Percentiles rank a stretch among this genome's conserved stretches.
These are phyloP conservation scores for Lytechinus pictus DNA, from an alignment of 35 echinoderm and acorn worm species.

Conservation along the genomic window DNA sequence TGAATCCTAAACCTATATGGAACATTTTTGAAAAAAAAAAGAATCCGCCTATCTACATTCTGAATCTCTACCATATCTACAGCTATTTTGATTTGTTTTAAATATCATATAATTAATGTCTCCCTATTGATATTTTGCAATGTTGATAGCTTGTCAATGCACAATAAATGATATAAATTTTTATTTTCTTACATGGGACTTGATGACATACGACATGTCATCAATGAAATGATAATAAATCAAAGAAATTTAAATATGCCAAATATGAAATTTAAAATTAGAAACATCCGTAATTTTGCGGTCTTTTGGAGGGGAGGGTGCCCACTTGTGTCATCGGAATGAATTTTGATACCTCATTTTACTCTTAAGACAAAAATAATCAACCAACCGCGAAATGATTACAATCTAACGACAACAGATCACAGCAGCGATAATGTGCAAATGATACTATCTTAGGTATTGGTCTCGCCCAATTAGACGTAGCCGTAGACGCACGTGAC, in stretches of 20 bases:
- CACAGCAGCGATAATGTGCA: neutral
- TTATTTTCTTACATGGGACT: no score
- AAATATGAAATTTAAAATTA: neutral
- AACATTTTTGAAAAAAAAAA: no score
- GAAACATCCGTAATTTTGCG: neutral
- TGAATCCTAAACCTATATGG: neutral
- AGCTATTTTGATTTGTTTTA: no score
- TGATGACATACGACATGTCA: no score
- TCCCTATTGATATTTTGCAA: neutral
- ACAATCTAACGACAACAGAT: constrained; percentile 12
- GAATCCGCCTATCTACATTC: no score
- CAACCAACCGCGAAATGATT: neutral
- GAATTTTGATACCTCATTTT: neutral
- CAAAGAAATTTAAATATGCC: no score
- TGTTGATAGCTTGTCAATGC: neutral
- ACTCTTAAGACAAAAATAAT: neutral
- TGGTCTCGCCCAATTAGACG: constrained; percentile 7
- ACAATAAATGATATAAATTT: neutral
- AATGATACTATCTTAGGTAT: constrained; percentile 4
- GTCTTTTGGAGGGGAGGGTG: neutral
- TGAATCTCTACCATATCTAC: no score
- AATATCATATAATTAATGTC: neutral
- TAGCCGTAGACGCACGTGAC: neutral
- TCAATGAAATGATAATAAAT: no score
- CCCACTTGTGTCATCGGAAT: neutral